Conservation (phyloP, 1,140 invertebrate genomes). For the Lepidostoma basale region DNA sequence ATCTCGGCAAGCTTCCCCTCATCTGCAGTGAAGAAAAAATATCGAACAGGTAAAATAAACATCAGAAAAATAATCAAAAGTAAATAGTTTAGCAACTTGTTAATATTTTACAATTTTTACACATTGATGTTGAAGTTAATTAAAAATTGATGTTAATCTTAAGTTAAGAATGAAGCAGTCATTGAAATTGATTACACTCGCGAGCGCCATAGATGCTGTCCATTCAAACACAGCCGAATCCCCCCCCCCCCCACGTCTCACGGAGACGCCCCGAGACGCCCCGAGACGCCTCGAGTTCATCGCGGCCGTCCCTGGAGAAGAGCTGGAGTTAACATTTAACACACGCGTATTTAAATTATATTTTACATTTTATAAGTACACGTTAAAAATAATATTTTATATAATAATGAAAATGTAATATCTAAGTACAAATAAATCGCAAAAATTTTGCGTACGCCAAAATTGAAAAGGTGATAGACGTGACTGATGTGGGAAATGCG, state of each 20-base stretch:
- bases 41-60: slow-evolving; percentile 6
- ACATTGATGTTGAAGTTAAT: neutral
- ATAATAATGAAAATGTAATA: neutral
- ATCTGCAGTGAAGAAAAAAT: slow-evolving; percentile 1
- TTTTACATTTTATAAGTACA: neutral
- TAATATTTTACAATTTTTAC: neutral
- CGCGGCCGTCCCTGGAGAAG: too few species aligned
- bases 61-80: slow-evolving; percentile 8
- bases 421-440: neutral
- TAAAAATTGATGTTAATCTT: neutral
- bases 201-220: slow-evolving; percentile 9
- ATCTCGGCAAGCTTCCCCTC: slow-evolving; percentile 7
- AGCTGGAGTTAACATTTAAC: too few species aligned
- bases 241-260: too few species aligned
- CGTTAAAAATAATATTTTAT: neutral
- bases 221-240: slow-evolving; percentile 11
- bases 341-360: neutral
- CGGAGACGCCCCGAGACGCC: too few species aligned
- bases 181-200: neutral
- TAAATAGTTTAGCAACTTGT: slow-evolving; percentile 4
- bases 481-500: too few species aligned
- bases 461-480: too few species aligned
- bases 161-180: slow-evolving; percentile 18
- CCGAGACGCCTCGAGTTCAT: too few species aligned
- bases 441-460: neutral